A percentile compares a stretch with the other conserved stretches of the same genome.
These are phyloP conservation scores for Diorhabda carinulata DNA, from an alignment of 1,140 invertebrate genomes.

Conservation along the genomic window DNA sequence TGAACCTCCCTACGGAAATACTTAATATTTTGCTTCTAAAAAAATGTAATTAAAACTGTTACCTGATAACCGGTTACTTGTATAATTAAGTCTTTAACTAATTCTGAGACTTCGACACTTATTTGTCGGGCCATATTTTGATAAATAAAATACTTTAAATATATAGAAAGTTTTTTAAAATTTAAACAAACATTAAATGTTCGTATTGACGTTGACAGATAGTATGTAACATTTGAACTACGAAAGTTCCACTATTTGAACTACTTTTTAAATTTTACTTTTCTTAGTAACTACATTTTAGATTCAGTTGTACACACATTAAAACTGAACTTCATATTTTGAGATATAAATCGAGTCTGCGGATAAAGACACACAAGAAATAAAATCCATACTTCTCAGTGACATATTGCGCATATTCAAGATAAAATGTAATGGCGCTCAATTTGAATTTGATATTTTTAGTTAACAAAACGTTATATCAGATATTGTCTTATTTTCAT, in stretches of 20 bases:
- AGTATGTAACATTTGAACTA: not conserved
- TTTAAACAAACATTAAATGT: not conserved
- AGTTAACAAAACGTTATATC: no score
- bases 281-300: no score
- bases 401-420: no score
- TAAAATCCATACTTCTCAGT: no score
- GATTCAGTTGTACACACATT: no score
- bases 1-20: slow-evolving; percentile 30
- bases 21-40: not conserved
- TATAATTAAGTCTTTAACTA: slow-evolving; percentile 29
- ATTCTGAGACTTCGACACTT: slow-evolving; percentile 17
- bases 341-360: no score
- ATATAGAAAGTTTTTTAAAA: not conserved
- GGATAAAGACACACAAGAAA: no score
- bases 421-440: no score
- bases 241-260: not conserved
- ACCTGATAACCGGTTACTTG: slow-evolving; percentile 35
- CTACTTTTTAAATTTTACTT: not conserved
- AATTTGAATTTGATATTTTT: no score
- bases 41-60: slow-evolving; percentile 8
- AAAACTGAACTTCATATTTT: no score
- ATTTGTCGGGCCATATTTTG: slow-evolving; percentile 25
- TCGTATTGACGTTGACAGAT: not conserved
- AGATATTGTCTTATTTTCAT: no score
- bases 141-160: not conserved